phyloP scores from a whole-genome alignment of 2,113 vertebrate species.

The Ursus arctos region DNA sequence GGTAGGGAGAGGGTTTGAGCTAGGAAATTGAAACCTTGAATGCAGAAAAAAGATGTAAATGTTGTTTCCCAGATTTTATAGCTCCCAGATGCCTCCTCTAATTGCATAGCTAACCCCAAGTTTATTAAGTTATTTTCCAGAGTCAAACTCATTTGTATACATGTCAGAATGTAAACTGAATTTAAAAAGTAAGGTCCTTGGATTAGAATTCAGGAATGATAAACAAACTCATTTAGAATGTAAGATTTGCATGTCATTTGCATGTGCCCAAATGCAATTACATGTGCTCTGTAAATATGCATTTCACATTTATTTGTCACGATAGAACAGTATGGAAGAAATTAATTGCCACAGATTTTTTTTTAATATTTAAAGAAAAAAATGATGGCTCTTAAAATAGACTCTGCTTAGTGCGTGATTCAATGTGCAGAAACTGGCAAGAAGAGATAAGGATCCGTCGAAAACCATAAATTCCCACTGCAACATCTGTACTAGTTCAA shows the following conservation, averaged over 20 bases:
- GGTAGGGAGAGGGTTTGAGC: slow-evolving; percentile 20
- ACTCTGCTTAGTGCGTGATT: slow-evolving; percentile 83
- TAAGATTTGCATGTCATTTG: slow-evolving; percentile 90
- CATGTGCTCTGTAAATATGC: slow-evolving; percentile 86
- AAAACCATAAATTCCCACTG: slow-evolving; percentile 86
- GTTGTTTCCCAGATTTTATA: slow-evolving; percentile 88
- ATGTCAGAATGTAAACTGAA: slow-evolving; percentile 89
- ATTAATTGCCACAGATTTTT: slow-evolving; percentile 83
- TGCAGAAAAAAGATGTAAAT: slow-evolving; percentile 88
- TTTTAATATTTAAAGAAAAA: slow-evolving; percentile 84
- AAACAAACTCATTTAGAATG: slow-evolving; percentile 90
- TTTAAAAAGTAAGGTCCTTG: slow-evolving; percentile 86
- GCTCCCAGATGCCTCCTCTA: slow-evolving; percentile 89
- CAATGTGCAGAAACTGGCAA: slow-evolving; percentile 85
- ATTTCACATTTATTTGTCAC: slow-evolving; percentile 85
- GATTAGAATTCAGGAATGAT: slow-evolving; percentile 89
- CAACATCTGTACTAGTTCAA: slow-evolving; percentile 88
- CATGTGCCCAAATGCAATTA: slow-evolving; percentile 89
- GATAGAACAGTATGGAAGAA: slow-evolving; percentile 84
- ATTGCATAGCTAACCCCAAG: slow-evolving; percentile 88
- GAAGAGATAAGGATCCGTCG: slow-evolving; percentile 85
- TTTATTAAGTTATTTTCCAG: slow-evolving; percentile 92
- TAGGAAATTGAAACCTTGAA: slow-evolving; percentile 81
- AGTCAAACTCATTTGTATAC: slow-evolving; percentile 91
- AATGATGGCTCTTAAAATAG: slow-evolving; percentile 85